A percentile compares a stretch with the other conserved stretches of the same genome.
Conservation (phyloP, 92 coral and sea anemone species). For the Micromussa lordhowensis region DNA sequence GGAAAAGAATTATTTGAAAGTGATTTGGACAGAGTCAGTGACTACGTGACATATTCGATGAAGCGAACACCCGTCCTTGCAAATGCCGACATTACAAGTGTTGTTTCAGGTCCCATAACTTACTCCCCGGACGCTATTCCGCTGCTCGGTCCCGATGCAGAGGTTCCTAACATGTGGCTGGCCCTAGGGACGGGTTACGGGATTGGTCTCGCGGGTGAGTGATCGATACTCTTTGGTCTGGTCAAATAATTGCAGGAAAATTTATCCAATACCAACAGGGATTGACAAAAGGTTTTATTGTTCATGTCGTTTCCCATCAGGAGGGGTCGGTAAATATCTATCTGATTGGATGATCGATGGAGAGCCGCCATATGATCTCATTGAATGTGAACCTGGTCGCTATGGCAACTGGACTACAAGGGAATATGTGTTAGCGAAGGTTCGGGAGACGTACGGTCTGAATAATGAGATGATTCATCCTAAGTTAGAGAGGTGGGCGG, state of each 20-base stretch:
- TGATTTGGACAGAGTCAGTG: constrained; percentile 51
- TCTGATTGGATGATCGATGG: constrained; percentile 95
- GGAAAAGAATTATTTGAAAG: constrained; percentile 66
- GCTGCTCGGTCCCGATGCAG: constrained; percentile 60
- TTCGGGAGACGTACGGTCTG: constrained; percentile 86
- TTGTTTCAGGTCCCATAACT: constrained; percentile 65
- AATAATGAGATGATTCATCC: constrained; percentile 83
- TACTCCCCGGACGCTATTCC: constrained; percentile 64
- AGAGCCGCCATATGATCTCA: constrained; percentile 91
- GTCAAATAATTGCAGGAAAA: not conserved
- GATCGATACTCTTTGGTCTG: too few species aligned
- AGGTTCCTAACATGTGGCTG: constrained; percentile 62
- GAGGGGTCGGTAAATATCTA: constrained; percentile 90
- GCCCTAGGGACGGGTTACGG: constrained; percentile 69
- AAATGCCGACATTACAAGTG: constrained; percentile 59
- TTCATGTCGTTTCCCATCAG: constrained; percentile 20
- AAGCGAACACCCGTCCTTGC: constrained; percentile 60
- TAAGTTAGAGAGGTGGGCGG: constrained; percentile 86
- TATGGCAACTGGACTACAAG: constrained; percentile 96
- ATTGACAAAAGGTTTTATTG: too few species aligned
- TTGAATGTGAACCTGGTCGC: constrained; percentile 91
- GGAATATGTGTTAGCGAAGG: constrained; percentile 84
- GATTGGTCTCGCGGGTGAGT: constrained; percentile 59
- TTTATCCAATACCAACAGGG: not conserved
- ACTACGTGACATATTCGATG: constrained; percentile 44